phyloP scores from a whole-genome alignment of 2,888 invertebrate species.

The Microctonus brassicae region DNA sequence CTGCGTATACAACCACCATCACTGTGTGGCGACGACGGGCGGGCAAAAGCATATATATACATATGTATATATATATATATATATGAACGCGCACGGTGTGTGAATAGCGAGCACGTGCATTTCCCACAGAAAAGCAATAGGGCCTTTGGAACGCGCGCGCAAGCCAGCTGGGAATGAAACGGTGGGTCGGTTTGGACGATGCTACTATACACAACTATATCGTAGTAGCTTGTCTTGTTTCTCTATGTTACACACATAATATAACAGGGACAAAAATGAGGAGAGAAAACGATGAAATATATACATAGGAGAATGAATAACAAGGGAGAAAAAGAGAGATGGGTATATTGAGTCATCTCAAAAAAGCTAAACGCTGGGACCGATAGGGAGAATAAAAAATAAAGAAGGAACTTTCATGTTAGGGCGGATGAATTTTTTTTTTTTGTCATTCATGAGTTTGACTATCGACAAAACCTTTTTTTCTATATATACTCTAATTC shows the following conservation, averaged over 20 bases:
- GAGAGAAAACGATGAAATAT: slow-evolving; percentile 21
- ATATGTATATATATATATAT: background rate
- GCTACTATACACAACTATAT: slow-evolving; percentile 45
- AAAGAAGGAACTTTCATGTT: too few relatives aligned
- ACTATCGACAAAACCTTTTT: slow-evolving; percentile 20
- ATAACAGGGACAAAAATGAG: slow-evolving; percentile 14
- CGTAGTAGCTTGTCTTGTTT: slow-evolving; percentile 46
- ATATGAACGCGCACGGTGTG: slow-evolving; percentile 46
- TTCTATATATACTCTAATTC: background rate
- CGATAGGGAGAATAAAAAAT: slow-evolving; percentile 31
- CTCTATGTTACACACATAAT: slow-evolving; percentile 50
- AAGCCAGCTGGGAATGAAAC: slow-evolving; percentile 61
- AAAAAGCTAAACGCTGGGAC: slow-evolving; percentile 21
- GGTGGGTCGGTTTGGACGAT: slow-evolving; percentile 68
- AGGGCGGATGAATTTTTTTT: slow-evolving; percentile 28
- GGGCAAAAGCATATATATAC: slow-evolving; percentile 15
- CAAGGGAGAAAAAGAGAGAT: background rate
- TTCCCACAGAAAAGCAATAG: slow-evolving; percentile 68
- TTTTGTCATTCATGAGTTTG: slow-evolving; percentile 21
- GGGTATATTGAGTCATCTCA: slow-evolving; percentile 10
- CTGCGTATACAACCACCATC: slow-evolving; percentile 12
- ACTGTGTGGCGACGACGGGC: slow-evolving; percentile 12
- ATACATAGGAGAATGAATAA: slow-evolving; percentile 3
- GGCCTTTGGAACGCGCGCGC: slow-evolving; percentile 52
- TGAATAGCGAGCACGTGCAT: slow-evolving; percentile 68